These are phyloP conservation scores for Diprion similis DNA, from an alignment of 1,140 invertebrate genomes.

Conservation along the genomic window DNA sequence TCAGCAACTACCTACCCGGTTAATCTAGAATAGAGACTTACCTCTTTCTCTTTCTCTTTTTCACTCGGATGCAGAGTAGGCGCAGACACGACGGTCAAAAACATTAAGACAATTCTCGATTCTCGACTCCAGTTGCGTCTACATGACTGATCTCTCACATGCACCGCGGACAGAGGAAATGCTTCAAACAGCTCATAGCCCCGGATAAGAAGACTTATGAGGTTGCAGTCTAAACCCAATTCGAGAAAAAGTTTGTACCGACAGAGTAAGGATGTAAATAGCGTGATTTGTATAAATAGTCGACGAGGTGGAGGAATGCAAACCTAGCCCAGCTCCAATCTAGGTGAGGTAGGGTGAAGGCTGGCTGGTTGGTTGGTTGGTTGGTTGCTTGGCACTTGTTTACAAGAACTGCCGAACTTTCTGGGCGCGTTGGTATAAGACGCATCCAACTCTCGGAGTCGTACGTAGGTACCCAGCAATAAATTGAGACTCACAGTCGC, in stretches of 20 bases:
- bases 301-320: too few species aligned
- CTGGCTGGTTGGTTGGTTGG: not conserved
- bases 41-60: not conserved
- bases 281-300: too few species aligned
- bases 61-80: not conserved
- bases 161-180: too few species aligned
- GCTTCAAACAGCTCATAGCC: too few species aligned
- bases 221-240: too few species aligned
- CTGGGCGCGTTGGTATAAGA: not conserved
- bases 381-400: not conserved
- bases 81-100: not conserved
- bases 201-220: too few species aligned
- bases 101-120: not conserved
- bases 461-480: not conserved
- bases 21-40: too few species aligned
- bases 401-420: constrained; percentile 16
- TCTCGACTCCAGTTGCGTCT: not conserved
- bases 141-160: too few species aligned
- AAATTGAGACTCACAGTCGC: constrained; percentile 2
- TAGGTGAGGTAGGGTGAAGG: not conserved
- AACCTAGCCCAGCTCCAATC: too few species aligned
- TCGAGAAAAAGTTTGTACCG: too few species aligned
- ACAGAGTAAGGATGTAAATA: too few species aligned
- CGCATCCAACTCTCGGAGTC: not conserved
- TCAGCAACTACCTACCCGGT: too few species aligned